Evolutionary conservation across 1,140 invertebrate species (phyloP), one percentile per base, ranked within the genome.

Genomic region (Macrosteles quadrilineatus): DNA sequence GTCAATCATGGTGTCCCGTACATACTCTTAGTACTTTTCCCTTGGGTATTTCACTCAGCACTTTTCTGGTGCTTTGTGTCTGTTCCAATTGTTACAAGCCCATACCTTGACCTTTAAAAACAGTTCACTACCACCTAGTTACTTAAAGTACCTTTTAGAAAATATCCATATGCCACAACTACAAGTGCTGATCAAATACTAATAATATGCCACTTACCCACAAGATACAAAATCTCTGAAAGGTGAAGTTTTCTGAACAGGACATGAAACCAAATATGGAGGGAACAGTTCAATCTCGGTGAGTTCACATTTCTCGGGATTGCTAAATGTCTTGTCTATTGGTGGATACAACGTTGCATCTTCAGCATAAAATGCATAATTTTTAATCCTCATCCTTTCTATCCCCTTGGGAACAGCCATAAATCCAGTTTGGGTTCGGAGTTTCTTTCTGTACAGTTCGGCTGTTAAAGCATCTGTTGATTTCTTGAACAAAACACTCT

Each of bases 291-390:
- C 78, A 29, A 89, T 84, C 76, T 87, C 86, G 0, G 81, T 80
- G 0, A 86, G 78, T 70, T 87, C 87, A 70, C 87, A 89, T 43
- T 88, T 85, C 74, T 87, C 84, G 2, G 83, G 76, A 71, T 88
- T 86, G 0, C 74, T 80, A 69, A 87, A 88, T 14, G 82, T 85
- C 14, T 84, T 76, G 74, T 78, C 59, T 6, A 74, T 72, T 1
- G 59, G 43, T 17, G 30, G 47, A 67, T 74, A 74, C 30, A 71
- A 21, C 14, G 82, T 83, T 2, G 85, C 82, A 3, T 83, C 83
- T 74, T 89, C 87, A 0, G 87, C 81, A 63, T 88, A 85, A 76
- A 87, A 88, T 1, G 87, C 88, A 73, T 85, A 88, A 0, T 85
- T 86, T 77, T 65, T 47, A 67, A 79, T 77, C 1, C 84, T 43